These are phyloP conservation scores for Onychostruthus taczanowskii DNA, from an alignment of 2,113 vertebrate genomes.

Conservation along the genomic window DNA sequence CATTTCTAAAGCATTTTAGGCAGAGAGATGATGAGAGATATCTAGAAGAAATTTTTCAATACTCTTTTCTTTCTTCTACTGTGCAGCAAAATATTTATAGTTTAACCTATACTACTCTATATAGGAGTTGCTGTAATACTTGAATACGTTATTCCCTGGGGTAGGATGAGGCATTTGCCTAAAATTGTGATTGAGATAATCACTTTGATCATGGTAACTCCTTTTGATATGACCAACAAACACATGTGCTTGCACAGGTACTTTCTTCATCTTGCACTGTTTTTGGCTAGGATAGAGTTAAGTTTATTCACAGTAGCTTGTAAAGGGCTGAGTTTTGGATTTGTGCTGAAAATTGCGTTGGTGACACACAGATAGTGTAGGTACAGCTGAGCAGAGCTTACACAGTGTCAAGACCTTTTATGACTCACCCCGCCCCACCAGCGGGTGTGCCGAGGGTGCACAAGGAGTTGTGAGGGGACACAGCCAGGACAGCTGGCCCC, in stretches of 20 bases:
- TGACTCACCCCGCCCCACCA: background rate
- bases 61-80: background rate
- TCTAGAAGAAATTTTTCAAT: background rate
- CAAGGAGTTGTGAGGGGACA: background rate
- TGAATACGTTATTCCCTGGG: background rate
- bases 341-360: background rate
- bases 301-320: background rate
- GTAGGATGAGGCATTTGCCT: background rate
- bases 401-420: background rate
- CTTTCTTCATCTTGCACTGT: background rate
- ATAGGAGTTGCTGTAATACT: accelerated
- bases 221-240: background rate
- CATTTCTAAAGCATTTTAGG: background rate
- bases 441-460: accelerated
- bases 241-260: accelerated
- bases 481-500: background rate
- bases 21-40: background rate
- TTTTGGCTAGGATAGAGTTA: background rate
- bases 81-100: background rate
- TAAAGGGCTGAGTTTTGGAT: background rate
- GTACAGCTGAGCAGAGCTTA: background rate
- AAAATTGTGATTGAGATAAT: background rate
- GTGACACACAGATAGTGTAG: accelerated
- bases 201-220: background rate
- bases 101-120: background rate